Evolutionary conservation across 2,797 vertebrate species (phyloP), one percentile per base, ranked within the genome.

Genomic region (Rhinella marina): DNA sequence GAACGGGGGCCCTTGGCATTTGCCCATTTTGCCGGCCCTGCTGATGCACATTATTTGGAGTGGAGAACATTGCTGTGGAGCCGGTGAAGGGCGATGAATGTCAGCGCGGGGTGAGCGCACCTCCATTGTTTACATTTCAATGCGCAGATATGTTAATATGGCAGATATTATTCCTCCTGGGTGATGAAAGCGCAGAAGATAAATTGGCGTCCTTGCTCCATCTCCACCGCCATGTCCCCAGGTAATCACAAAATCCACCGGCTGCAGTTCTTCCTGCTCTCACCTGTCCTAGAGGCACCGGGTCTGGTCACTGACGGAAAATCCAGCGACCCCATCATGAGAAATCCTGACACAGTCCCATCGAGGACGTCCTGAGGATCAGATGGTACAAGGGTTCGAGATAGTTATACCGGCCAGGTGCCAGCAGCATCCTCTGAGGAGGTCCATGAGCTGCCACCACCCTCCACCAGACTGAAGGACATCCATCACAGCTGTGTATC

Each of bases 201-300:
- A 59, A 84, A 84, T 84, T 84, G 16, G 56, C 48, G 82, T 76
- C 82, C 82, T 84, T 84, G 82, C 27, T 76, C 32, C 82, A 57
- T 41, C 56, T 8, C 10, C 54, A 50, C 14, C 21, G 10, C 25
- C 29, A 41, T 2, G 50, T 84, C 82, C 70, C 50, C 12, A 48
- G 70, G 17, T 62, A 61, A 54, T 59, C 70, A 25, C 23, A 76
- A 84, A 75, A 84, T 76, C 41, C 70, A 75, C 66, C 29, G 66
- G 48, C 11, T 57, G 68, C 27, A 57, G 10, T 73, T 59, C 68
- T 41, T 56, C 27, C 81, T 27, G 10, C 25, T 27, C 14, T 7
- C 68, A 41, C 68, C 23, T n/a, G 70, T 52, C 41, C 48, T 19
- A n/a, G 23, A 19, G 48, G 21, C 41, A 13, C 27, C 0, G 23